Conservation (phyloP, 1,140 invertebrate genomes). For the Lordiphosa mommai region DNA sequence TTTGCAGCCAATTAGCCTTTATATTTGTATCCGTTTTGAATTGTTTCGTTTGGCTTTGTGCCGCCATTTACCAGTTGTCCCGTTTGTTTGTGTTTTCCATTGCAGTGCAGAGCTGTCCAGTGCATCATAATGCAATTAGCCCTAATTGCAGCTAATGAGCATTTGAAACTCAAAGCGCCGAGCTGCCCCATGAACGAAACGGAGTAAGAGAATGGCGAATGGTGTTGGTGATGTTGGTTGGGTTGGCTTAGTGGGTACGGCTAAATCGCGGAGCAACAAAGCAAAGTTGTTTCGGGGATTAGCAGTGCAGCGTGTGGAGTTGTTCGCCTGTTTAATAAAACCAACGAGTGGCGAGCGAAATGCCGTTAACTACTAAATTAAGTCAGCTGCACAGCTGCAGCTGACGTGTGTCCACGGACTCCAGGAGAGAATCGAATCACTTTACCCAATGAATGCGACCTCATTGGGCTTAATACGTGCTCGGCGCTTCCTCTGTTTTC, state of each 20-base stretch:
- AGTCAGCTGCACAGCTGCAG: conserved; percentile 18
- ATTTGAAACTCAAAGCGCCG: conserved; percentile 14
- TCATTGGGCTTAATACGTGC: conserved; percentile 63
- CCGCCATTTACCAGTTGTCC: background rate
- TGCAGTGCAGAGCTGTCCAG: conserved; percentile 1
- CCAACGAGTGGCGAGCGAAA: conserved; percentile 22
- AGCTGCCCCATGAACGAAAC: background rate
- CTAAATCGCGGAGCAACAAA: conserved; percentile 4
- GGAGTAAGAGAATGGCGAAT: conserved; percentile 7
- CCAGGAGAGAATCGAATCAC: conserved; percentile 46
- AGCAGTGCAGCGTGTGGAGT: conserved; percentile 2
- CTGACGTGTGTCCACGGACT: background rate
- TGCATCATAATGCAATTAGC: conserved; percentile 47
- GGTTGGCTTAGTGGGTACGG: conserved; percentile 4
- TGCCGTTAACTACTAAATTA: conserved; percentile 37
- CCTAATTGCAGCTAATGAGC: conserved; percentile 48
- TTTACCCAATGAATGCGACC: conserved; percentile 57
- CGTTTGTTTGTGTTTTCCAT: conserved; percentile 1
- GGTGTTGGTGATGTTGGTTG: background rate
- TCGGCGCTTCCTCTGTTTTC: conserved; percentile 8
- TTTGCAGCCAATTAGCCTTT: conserved; percentile 5
- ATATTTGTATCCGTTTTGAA: conserved; percentile 7
- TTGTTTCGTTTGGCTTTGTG: conserved; percentile 6
- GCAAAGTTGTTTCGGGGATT: conserved; percentile 11
- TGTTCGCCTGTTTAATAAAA: conserved; percentile 22